Conservation (phyloP, 2,797 vertebrate species). For the Cottoperca gobio region DNA sequence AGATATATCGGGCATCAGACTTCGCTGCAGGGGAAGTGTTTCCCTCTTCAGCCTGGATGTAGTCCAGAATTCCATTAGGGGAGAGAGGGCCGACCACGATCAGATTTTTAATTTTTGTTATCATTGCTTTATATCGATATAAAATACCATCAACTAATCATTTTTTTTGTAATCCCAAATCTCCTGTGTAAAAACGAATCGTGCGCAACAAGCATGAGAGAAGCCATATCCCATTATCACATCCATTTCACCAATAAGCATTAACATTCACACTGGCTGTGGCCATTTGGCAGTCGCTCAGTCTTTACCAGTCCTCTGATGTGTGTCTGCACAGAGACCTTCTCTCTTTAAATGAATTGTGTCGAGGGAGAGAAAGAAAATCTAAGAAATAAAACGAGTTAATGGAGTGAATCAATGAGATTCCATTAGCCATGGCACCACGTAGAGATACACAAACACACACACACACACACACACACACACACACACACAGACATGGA, state of each 20-base stretch:
- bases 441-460: constrained; percentile 17
- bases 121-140: constrained; percentile 4
- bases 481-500: constrained; percentile 25
- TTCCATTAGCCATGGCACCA: constrained; percentile 62
- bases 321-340: constrained; percentile 50
- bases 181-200: neutral
- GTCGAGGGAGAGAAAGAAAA: constrained; percentile 50
- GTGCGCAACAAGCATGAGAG: constrained; percentile 2
- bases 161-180: constrained; percentile 1
- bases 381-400: constrained; percentile 65
- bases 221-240: constrained; percentile 40
- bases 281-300: constrained; percentile 47
- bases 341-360: constrained; percentile 65
- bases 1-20: constrained; percentile 6
- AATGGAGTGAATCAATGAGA: constrained; percentile 77
- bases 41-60: constrained; percentile 38
- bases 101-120: constrained; percentile 27
- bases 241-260: constrained; percentile 54
- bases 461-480: constrained; percentile 25
- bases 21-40: constrained; percentile 5
- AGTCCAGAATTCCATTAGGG: constrained; percentile 42
- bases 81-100: neutral
- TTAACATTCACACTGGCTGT: constrained; percentile 45
- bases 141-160: neutral
- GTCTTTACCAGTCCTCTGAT: constrained; percentile 55